Percentiles rank a stretch among this genome's conserved stretches.
These are phyloP conservation scores for Liasis olivaceus DNA, from an alignment of 2,797 vertebrate species.

Conservation along the genomic window DNA sequence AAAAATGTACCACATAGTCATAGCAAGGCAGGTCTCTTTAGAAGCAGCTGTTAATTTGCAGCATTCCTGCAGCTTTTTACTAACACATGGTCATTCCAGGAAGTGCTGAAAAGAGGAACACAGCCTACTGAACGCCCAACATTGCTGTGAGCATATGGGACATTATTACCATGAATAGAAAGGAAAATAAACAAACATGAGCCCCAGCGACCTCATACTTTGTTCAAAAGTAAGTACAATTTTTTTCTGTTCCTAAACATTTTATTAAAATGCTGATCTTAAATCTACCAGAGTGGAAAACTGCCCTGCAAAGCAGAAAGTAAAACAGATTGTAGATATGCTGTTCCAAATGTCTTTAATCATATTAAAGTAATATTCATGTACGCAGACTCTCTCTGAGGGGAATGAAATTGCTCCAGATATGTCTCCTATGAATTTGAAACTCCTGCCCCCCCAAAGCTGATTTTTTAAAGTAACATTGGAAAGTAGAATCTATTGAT, in stretches of 20 bases:
- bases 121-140: neutral
- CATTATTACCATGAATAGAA: neutral
- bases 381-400: neutral
- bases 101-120: no score
- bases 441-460: neutral
- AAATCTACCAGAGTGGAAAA: neutral
- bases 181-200: neutral
- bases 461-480: neutral
- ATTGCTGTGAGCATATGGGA: neutral
- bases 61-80: no score
- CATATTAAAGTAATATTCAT: neutral
- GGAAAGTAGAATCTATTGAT: neutral
- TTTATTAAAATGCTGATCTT: neutral
- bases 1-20: no score
- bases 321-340: neutral
- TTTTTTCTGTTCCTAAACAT: neutral
- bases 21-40: no score
- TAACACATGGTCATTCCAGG: no score
- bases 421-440: neutral
- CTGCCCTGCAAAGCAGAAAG: neutral
- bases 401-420: no score
- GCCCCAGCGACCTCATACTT: neutral
- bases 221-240: neutral
- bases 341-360: neutral
- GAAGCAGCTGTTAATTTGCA: no score